Base-by-base conservation (phyloP, 2,888 invertebrate species). In the Tuta absoluta region DNA sequence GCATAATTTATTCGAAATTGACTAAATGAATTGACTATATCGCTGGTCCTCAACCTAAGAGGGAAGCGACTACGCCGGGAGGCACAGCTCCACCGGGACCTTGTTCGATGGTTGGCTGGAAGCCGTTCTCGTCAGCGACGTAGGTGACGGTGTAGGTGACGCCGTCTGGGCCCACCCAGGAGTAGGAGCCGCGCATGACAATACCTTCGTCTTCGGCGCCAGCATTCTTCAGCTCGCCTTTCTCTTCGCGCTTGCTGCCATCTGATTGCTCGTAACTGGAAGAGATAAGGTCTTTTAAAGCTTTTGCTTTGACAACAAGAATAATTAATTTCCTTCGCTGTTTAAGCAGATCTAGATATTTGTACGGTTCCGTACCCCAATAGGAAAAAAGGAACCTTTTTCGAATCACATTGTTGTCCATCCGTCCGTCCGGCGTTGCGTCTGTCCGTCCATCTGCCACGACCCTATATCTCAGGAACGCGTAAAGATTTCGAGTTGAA, bases 111-210 rank as follows among this genome's bases (percentile, higher is more conserved):
- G 77, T 81, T 1, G 93, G 92, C 68, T 91, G 90, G 86, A 86
- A 93, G 8, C 93, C 93, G 71, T 92, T 92, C 71, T 93, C 93
- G 69, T 93, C 93, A 28, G 93, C 93, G 8, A 87, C 77, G 81
- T 93, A 93, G 58, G 77, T 89, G 23, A 93, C 81, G 19, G 82
- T 87, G 77, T 93, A 92, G 1, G 79, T 84, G 51, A 89, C 83
- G 11, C 92, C 92, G 66, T 93, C 92, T 41, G 91, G 91, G 2
- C 84, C 93, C 0, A 87, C 74, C 81, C 91, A 93, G 24, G 88
- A 82, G 82, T 87, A 93, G 2, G 87, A 85, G 17, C 93, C 93
- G 53, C 75, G 82, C 17, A 93, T 89, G 1, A 84, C 76, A 38
- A 93, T 81, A 19, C 89, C 83, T 69, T 93, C 93, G 63, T 93